A percentile compares a stretch with the other conserved stretches of the same genome.
These are phyloP conservation scores for Heliothis peltigera DNA, from an alignment of 2,888 invertebrate genomes.

Conservation along the genomic window DNA sequence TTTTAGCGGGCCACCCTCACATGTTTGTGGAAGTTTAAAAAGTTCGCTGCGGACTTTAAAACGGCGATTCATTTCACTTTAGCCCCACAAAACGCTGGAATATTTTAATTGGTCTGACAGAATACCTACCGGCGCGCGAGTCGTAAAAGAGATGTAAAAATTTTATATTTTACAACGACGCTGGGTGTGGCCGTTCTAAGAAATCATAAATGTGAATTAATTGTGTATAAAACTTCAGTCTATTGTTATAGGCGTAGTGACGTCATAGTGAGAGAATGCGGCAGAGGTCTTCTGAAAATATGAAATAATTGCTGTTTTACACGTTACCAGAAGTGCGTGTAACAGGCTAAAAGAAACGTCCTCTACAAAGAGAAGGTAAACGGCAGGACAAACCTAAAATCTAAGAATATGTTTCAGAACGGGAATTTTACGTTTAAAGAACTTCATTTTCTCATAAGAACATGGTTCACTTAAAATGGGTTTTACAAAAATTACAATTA, in stretches of 20 bases:
- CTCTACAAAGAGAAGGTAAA: too few species aligned
- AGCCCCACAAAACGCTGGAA: constrained; percentile 75
- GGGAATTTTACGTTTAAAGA: too few species aligned
- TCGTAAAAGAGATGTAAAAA: constrained; percentile 67
- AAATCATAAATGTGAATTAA: constrained; percentile 61
- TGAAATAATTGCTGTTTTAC: background rate
- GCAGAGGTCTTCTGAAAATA: constrained; percentile 17
- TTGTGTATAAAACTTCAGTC: constrained; percentile 49
- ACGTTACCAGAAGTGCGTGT: too few species aligned
- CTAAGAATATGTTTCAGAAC: too few species aligned
- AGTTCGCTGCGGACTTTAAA: constrained; percentile 81
- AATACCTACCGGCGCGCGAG: constrained; percentile 62
- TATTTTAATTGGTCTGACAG: constrained; percentile 81
- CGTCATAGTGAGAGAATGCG: constrained; percentile 25
- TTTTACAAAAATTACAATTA: too few species aligned
- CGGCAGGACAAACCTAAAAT: too few species aligned
- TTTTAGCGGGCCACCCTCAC: constrained; percentile 87
- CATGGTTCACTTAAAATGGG: too few species aligned
- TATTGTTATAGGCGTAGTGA: constrained; percentile 50
- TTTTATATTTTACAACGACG: constrained; percentile 63
- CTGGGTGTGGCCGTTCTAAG: constrained; percentile 61
- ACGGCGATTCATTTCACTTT: constrained; percentile 80
- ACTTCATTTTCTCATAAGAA: too few species aligned
- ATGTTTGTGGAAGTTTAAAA: constrained; percentile 88
- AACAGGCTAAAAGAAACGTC: too few species aligned